Base-by-base conservation (phyloP, 2,888 invertebrate species). In the Torymus auratus region DNA sequence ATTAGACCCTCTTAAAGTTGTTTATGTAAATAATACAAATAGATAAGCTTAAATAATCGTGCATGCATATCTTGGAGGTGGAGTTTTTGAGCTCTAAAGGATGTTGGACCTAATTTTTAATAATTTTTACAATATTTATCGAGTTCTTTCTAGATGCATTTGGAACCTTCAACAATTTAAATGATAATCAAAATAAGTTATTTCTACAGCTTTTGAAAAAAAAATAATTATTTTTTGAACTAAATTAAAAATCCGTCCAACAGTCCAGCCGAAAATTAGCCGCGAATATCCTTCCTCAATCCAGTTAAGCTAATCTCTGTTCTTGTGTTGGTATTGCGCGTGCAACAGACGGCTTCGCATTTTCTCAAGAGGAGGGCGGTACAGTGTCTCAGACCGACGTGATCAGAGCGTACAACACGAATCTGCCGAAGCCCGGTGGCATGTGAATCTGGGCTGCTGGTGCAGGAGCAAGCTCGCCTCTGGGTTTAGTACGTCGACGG, bases 281-380 rank as follows among this genome's bases (percentile, higher is more conserved):
- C 20, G 20, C 20, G 20, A 20, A 20, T 2, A 20, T 20, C 7
- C 7, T 41, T 2, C 1, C 41, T 7, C 41, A 7, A 41, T 41
- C 0, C 41, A 41, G 41, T 41, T 41, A 55, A 41, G 17, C 14
- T 58, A 67, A 52, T 67, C 10, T 20, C 23, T 11, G 60, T 50
- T 62, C 41, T 69, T 76, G 56, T 50, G 65, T 69, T 53, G 20
- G 13, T 7, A 2, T 2, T 41, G 41, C 41, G 41, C 41, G 41
- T 41, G 1, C 41, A 41, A 78, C 92, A 98, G 98, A 98, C 95
- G 99, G 99, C 84, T 99, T 96, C 93, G 99, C 99, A 85, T 99
- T 99, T 93, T 99, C 99, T 64, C 99, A 99, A 95, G 99, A 99
- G 92, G 99, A 99, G 92, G 97, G 98, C 89, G 98, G 98, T 85